phyloP scores from a whole-genome alignment of 1,140 invertebrate species.

The Danaus plexippus region DNA sequence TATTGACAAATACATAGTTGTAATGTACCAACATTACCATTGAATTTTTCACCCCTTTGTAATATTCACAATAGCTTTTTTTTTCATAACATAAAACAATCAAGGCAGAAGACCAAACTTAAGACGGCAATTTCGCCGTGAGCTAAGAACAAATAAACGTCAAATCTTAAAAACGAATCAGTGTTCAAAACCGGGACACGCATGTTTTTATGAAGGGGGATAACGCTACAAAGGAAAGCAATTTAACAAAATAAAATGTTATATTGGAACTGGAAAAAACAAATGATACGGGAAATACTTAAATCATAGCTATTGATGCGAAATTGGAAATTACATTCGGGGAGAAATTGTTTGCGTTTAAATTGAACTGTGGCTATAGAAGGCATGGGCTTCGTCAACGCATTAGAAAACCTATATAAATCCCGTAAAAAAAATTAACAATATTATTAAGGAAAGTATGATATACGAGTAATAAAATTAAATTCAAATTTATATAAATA shows the following conservation, averaged over 20 bases:
- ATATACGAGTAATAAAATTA: no score
- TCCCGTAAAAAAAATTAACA: no score
- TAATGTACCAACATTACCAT: no score
- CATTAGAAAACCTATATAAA: no score
- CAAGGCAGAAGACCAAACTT: conserved; percentile 6
- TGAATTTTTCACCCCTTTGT: no score
- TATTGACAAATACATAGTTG: no score
- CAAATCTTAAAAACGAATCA: conserved; percentile 66
- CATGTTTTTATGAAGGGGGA: conserved; percentile 58
- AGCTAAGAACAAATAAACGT: conserved; percentile 66
- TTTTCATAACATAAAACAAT: conserved; percentile 2
- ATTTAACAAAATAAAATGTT: conserved; percentile 65
- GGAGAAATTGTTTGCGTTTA: conserved; percentile 30
- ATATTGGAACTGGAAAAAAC: conserved; percentile 56
- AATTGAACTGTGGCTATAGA: conserved; percentile 4
- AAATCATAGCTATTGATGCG: conserved; percentile 64
- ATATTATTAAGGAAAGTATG: no score
- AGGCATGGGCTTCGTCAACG: no score
- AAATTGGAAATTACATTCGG: conserved; percentile 49
- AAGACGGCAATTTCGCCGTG: conserved; percentile 51
- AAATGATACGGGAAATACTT: conserved; percentile 70
- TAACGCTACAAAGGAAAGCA: conserved; percentile 61
- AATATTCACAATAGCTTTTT: no score
- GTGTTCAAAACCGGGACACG: conserved; percentile 42
- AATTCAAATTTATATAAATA: no score